Percentiles rank a stretch among this genome's conserved stretches.
Evolutionary conservation across 2,113 vertebrate genomes (phyloP).

Genomic region (Myanophis thanlyinensis): DNA sequence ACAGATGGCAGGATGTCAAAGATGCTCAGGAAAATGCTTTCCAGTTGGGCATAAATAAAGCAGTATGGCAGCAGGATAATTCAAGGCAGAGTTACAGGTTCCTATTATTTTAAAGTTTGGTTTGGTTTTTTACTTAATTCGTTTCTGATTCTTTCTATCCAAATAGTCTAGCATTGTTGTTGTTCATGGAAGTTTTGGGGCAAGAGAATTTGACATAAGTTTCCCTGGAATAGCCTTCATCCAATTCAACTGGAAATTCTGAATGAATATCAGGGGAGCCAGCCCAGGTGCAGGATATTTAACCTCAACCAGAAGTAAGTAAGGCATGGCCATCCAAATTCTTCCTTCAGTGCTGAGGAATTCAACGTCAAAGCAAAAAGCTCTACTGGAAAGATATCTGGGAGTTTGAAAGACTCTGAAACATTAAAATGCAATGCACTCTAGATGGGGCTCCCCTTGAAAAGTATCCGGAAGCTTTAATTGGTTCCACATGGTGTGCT

Average conservation of each 20-base stretch:
- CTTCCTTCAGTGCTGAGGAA: not conserved
- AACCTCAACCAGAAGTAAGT: not conserved
- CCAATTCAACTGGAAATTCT: not conserved
- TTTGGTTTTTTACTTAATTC: not conserved
- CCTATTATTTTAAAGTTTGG: not conserved
- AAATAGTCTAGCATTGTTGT: not conserved
- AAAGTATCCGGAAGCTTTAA: not conserved
- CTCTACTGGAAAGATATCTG: not conserved
- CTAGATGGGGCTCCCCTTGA: not conserved
- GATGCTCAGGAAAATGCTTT: not conserved
- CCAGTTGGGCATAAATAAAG: not conserved
- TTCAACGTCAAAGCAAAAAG: not conserved
- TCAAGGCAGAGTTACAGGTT: not conserved
- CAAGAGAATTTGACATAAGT: not conserved
- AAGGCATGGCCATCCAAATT: not conserved
- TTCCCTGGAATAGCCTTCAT: not conserved
- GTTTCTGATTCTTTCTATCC: not conserved
- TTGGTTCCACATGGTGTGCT: not conserved
- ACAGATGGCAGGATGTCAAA: not conserved
- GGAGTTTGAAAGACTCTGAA: not conserved
- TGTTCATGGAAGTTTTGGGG: not conserved
- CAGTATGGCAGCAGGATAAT: not conserved
- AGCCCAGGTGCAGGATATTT: not conserved
- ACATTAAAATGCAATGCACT: not conserved
- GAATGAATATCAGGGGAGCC: not conserved